Evolutionary conservation across 2,888 invertebrate genomes (phyloP).

Genomic region (Steromphala cineraria): DNA sequence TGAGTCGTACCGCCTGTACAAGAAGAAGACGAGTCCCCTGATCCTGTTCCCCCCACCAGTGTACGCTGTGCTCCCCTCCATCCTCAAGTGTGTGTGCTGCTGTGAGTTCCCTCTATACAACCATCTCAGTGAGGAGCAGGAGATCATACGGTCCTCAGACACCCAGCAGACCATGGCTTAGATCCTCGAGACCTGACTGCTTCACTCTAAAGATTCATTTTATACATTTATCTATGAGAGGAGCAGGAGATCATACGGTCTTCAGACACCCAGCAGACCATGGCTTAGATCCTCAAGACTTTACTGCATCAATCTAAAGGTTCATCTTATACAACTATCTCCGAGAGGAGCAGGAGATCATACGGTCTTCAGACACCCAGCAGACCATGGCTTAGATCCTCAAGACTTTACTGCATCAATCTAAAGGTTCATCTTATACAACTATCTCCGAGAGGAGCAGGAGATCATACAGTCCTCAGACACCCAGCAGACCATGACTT

Average conservation of each 20-base stretch:
- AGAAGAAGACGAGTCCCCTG: slow-evolving; percentile 90
- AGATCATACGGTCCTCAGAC: slow-evolving; percentile 39
- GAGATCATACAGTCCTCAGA: slow-evolving; percentile 27
- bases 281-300: not conserved
- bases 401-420: not conserved
- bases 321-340: slow-evolving; percentile 87
- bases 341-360: slow-evolving; percentile 50
- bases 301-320: no score
- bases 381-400: not conserved
- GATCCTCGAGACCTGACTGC: not conserved
- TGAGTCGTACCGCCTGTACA: slow-evolving; percentile 90
- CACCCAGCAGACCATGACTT: no score
- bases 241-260: slow-evolving; percentile 47
- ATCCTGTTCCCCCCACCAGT: slow-evolving; percentile 91
- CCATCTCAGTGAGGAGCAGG: slow-evolving; percentile 56
- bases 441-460: slow-evolving; percentile 74
- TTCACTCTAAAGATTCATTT: no score
- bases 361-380: slow-evolving; percentile 26
- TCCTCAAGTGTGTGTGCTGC: slow-evolving; percentile 88
- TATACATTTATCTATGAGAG: slow-evolving; percentile 81
- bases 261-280: not conserved
- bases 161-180: not conserved
- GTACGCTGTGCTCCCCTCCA: slow-evolving; percentile 90
- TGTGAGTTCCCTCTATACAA: slow-evolving; percentile 93
- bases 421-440: slow-evolving; percentile 92